Base-by-base conservation (phyloP, 1,140 invertebrate genomes). In the Drosophila subobscura region DNA sequence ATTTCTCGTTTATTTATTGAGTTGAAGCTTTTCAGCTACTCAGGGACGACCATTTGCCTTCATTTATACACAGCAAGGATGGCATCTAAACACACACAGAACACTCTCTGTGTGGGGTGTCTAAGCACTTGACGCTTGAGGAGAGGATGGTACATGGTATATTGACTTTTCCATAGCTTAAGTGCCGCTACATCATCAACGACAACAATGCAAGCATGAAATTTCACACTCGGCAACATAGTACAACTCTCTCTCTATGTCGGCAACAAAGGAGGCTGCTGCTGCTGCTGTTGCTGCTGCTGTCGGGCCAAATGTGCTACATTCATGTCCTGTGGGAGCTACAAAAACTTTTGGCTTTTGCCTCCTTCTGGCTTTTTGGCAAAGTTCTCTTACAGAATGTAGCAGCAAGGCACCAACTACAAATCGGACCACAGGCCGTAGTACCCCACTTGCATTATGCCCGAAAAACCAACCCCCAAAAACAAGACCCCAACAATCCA, bases 191-290 rank as follows among this genome's bases (percentile, higher is more conserved):
- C 77, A 80, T 72, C 77, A 80, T 72, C 72, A 79, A 60, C 67
- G 61, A 78, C 74, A 78, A 70, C 81, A 88, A 78, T 78, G 83
- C 52, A 88, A 77, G 83, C 83, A 88, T 86, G 83, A 88, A 81
- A 88, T 86, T 86, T 86, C 84, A 80, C 83, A 86, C 84, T 86
- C 72, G 61, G 78, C 74, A 83, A 88, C 71, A 77, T 68, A 78
- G 83, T 84, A 37, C 33, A 10, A 37, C 33, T 37, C 33, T 10
- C 10, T 37, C 73, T 54, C 53, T 59, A 54, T 41, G 22, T 25
- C 60, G 41, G 29, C 63, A 71, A 72, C 76, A 81, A 68, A 61
- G 49, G 65, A 54, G 25, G n/a, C 37, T 23, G 33, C n/a, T n/a
- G 22, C 16, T 27, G 25, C 25, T 27, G 25, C 29, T 20, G 49